Evolutionary conservation across 2,113 vertebrate species (phyloP).

Genomic region (Gnathonemus longibarbis): DNA sequence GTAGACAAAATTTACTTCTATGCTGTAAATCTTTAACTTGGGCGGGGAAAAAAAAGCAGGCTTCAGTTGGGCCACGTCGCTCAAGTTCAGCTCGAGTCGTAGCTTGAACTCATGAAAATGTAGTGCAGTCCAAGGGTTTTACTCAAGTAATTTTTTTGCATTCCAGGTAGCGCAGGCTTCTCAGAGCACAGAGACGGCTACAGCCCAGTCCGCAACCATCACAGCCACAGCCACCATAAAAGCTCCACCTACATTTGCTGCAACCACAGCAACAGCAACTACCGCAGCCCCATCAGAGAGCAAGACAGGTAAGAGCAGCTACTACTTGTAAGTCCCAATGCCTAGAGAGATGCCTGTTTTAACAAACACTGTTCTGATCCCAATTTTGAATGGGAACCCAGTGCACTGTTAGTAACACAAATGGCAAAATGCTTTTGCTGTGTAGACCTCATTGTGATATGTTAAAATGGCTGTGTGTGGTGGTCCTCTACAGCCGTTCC

Average conservation of each 20-base stretch:
- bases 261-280: conserved; percentile 35
- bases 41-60: no score
- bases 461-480: neutral
- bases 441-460: neutral
- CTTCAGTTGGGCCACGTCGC: neutral
- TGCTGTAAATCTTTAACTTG: neutral
- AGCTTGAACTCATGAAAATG: neutral
- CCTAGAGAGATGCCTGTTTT: neutral
- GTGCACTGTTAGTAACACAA: neutral
- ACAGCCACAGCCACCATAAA: conserved; percentile 19
- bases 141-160: neutral
- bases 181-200: neutral
- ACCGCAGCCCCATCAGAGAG: conserved; percentile 8
- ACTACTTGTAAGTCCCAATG: neutral
- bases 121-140: neutral
- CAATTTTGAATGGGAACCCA: neutral
- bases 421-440: neutral
- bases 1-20: neutral
- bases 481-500: conserved; percentile 66
- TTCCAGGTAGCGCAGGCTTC: conserved; percentile 43
- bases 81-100: neutral
- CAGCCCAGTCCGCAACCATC: conserved; percentile 26
- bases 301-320: conserved; percentile 22
- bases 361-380: neutral
- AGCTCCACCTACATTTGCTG: conserved; percentile 27